phyloP scores from a whole-genome alignment of 2,797 vertebrate species.

The Lutjanus campechanus region DNA sequence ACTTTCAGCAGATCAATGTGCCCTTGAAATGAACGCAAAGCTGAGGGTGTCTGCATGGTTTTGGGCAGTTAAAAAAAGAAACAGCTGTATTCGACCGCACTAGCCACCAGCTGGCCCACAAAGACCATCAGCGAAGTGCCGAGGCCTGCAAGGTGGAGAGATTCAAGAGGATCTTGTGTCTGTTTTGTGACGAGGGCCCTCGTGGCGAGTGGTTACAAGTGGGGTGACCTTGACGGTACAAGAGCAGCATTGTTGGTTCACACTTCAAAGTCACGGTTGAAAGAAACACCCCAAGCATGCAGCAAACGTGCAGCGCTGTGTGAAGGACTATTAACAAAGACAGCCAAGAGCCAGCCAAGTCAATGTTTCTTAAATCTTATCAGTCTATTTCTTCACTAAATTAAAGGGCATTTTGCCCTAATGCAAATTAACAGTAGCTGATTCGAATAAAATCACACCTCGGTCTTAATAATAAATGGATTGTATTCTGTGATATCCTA shows the following conservation, averaged over 20 bases:
- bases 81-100: constrained; percentile 47
- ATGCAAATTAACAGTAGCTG: constrained; percentile 37
- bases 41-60: constrained; percentile 2
- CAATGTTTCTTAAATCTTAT: constrained; percentile 12
- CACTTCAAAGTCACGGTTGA: constrained; percentile 39
- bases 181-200: constrained; percentile 38
- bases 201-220: constrained; percentile 32
- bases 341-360: constrained; percentile 6
- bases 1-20: constrained; percentile 27
- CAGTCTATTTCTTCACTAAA: constrained; percentile 12
- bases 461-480: constrained; percentile 36
- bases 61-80: constrained; percentile 1
- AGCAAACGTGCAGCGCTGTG: not conserved
- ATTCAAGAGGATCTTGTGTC: constrained; percentile 43
- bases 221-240: constrained; percentile 56
- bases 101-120: constrained; percentile 25
- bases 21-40: constrained; percentile 29
- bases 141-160: constrained; percentile 3
- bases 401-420: constrained; percentile 12
- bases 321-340: not conserved
- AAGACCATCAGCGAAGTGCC: constrained; percentile 9
- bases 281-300: constrained; percentile 1
- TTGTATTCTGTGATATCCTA: constrained; percentile 43
- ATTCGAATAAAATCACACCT: constrained; percentile 52
- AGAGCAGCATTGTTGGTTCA: constrained; percentile 54